These are phyloP conservation scores for Leptarthrus brevirostris DNA, from an alignment of 2,888 invertebrate species.

Conservation along the genomic window DNA sequence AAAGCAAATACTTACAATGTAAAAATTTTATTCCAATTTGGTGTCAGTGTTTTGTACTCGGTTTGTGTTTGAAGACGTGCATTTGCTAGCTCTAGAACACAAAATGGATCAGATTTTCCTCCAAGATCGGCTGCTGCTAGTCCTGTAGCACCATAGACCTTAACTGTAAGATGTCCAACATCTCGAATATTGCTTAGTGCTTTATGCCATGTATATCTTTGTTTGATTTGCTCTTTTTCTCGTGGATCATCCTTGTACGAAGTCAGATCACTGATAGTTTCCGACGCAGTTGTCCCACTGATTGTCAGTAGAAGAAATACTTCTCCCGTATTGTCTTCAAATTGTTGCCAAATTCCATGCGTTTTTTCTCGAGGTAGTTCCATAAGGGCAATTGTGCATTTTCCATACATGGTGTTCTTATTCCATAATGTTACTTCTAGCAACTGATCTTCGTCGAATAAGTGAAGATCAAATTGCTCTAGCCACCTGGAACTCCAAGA, in stretches of 20 bases:
- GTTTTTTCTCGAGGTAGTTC: conserved; percentile 89
- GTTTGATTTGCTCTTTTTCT: conserved; percentile 73
- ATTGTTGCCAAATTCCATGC: conserved; percentile 86
- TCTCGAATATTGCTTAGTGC: conserved; percentile 82
- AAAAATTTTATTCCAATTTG: conserved; percentile 99
- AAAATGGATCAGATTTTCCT: conserved; percentile 98
- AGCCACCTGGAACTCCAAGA: conserved; percentile 91
- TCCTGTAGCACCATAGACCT: conserved; percentile 87
- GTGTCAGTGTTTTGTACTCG: conserved; percentile 96
- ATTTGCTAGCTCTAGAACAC: conserved; percentile 95
- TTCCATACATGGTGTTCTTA: conserved; percentile 68
- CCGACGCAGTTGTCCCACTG: conserved; percentile 92
- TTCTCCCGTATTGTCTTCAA: conserved; percentile 89
- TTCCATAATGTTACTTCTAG: conserved; percentile 90
- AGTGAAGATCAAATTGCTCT: conserved; percentile 96
- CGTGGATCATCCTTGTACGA: conserved; percentile 84
- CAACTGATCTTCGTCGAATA: conserved; percentile 93
- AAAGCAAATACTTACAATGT: conserved; percentile 80
- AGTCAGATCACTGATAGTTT: conserved; percentile 91
- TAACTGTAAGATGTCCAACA: conserved; percentile 93
- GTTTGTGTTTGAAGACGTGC: conserved; percentile 97
- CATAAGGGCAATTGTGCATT: conserved; percentile 87
- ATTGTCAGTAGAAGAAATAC: conserved; percentile 92
- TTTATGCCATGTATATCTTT: conserved; percentile 71
- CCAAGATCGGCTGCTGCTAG: conserved; percentile 95